Evolutionary conservation across 1,140 invertebrate species (phyloP), one percentile per base, ranked within the genome.

Genomic region (Melitaea cinxia): DNA sequence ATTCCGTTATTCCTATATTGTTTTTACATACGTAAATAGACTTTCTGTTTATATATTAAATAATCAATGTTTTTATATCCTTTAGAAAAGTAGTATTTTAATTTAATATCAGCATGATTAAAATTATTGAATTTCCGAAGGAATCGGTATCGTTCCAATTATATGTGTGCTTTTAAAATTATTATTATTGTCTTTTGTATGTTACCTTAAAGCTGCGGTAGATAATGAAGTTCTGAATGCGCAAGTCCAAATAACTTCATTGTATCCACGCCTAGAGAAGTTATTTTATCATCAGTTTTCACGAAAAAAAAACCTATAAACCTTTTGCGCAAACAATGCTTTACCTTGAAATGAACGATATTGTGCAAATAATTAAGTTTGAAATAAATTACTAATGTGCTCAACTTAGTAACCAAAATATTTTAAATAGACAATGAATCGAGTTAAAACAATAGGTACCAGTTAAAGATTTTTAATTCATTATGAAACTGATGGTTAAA

Each of bases 241-340:
- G 88, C 88, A 90, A 77, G 88, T 88, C 79, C 85, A 81, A 84
- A 82, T 85, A 88, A 88, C 79, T 82, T 84, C 80, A 82, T 78
- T 80, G 71, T 75, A 83, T 86, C 79, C 85, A 85, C 83, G 77
- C 81, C 84, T 67, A 70, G 57, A 68, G 72, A 69, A 77, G 71
- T 66, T 72, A 78, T 73, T 64, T 69, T 71, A 64, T 50, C 68
- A 68, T 63, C 74, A 45, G 73, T 70, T 52, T 65, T 59, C 63
- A 65, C 65, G 64, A 39, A 59, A 66, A 65, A 55, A 39, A 59
- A 66, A 65, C 49, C 45, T 45, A 26, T 28, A 65, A 53, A 23
- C 35, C 37, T 50, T 58, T 37, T 19, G 61, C 65, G 64, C 68
- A 74, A 68, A 52, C 24, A 53, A 45, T 52, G 35, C 30, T 58